Conservation (phyloP, 2,113 vertebrate species). For the Arothron firmamentum region DNA sequence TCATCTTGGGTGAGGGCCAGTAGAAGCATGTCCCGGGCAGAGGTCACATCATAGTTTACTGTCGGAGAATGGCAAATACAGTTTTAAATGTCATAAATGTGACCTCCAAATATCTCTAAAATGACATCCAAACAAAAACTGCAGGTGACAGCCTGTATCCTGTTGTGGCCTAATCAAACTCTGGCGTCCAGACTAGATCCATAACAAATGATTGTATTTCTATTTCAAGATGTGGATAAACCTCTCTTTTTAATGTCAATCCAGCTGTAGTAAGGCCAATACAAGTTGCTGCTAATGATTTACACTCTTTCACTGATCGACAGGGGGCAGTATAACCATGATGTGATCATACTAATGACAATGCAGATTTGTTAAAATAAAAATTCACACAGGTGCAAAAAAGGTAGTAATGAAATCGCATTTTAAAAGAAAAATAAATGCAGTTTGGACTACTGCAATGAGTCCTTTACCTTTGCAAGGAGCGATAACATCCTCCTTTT, state of each 20-base stretch:
- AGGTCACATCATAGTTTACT: constrained; percentile 98
- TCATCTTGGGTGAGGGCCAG: constrained; percentile 94
- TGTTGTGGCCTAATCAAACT: too few relatives aligned
- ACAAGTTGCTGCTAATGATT: not conserved
- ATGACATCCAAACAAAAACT: not conserved
- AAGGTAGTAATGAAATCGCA: too few relatives aligned
- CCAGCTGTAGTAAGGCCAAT: not conserved
- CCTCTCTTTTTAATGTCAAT: too few relatives aligned
- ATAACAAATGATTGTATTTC: too few relatives aligned
- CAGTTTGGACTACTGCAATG: not conserved
- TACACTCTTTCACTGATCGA: not conserved
- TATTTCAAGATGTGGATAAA: too few relatives aligned
- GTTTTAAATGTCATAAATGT: not conserved
- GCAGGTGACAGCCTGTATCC: too few relatives aligned
- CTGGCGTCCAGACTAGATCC: too few relatives aligned
- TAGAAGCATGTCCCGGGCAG: constrained; percentile 94
- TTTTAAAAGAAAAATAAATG: not conserved
- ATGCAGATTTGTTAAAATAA: not conserved
- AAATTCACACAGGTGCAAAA: not conserved
- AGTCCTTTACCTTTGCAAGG: constrained; percentile 91
- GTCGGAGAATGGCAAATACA: not conserved
- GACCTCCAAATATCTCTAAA: not conserved
- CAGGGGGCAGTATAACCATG: not conserved
- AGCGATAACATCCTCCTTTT: constrained; percentile 94
- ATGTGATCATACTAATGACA: not conserved